Percentiles rank a stretch among this genome's conserved stretches.
Evolutionary conservation across 2,888 invertebrate species (phyloP).

Genomic region (Zele albiditarsus): DNA sequence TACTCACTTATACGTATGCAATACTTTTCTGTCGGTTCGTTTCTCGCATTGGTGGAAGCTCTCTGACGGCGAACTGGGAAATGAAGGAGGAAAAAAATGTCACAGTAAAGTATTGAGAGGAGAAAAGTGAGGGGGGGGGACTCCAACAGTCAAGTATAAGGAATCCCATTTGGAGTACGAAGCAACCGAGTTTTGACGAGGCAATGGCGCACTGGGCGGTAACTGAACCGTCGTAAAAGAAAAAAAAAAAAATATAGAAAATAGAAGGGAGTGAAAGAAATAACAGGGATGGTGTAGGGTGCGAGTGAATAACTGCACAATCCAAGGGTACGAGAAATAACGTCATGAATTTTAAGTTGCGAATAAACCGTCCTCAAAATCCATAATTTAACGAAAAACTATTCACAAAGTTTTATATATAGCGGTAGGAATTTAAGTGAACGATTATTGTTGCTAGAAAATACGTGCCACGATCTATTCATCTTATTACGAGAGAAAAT

Average conservation of each 20-base stretch:
- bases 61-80: not conserved
- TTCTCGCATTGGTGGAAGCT: not conserved
- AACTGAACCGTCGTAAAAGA: constrained; percentile 49
- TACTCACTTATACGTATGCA: not conserved
- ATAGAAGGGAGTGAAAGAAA: constrained; percentile 23
- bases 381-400: constrained; percentile 49
- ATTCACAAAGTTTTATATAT: constrained; percentile 49
- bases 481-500: constrained; percentile 39
- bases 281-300: not conserved
- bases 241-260: constrained; percentile 31
- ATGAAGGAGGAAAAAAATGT: constrained; percentile 32
- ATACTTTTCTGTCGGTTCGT: constrained; percentile 3
- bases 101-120: constrained; percentile 33
- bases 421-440: not conserved
- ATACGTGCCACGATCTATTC: not conserved
- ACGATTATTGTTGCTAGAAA: constrained; percentile 1
- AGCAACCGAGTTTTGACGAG: constrained; percentile 41
- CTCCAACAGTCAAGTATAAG: constrained; percentile 35
- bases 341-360: constrained; percentile 54
- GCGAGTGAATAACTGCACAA: constrained; percentile 34
- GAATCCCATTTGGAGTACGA: constrained; percentile 47
- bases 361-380: constrained; percentile 49
- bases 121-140: constrained; percentile 18
- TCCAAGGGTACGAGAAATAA: constrained; percentile 48
- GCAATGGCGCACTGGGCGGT: constrained; percentile 43